Evolutionary conservation across 2,888 invertebrate genomes (phyloP), one percentile per base, ranked within the genome.

Genomic region (Dioctria linearis): DNA sequence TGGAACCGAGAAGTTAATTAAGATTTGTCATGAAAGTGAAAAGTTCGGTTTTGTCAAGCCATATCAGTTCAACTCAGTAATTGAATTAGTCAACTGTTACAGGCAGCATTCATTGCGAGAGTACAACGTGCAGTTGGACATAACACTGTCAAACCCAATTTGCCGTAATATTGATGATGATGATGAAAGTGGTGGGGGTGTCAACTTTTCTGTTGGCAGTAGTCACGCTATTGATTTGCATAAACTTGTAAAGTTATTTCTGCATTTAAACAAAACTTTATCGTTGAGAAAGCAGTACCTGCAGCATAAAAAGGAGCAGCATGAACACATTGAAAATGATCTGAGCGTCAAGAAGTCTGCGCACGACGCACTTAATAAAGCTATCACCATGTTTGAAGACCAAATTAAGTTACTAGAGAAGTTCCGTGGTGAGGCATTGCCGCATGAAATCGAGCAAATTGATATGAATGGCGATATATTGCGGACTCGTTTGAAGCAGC

Each of bases 21-120:
- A 98, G 90, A 99, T 99, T 84, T 95, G 95, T 86, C 94, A 96
- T 86, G 92, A 94, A 86, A 95, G 95, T 87, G 96, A 96, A 37
- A 94, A 94, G 87, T 99, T 96, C 90, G 99, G 98, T 65, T 99
- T 99, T 89, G 96, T 95, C 83, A 95, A 95, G 86, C 96, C 96
- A 5, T 95, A 92, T 88, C 93, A 92, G 85, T 96, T 95, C 86
- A 92, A 91, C 85, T 95, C 96, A 9, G 95, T 96, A 78, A 94
- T 97, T 83, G 97, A 97, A 84, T 91, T 99, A 85, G 95, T 99
- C 80, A 94, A 94, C 85, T 95, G 95, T 88, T 98, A 98, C 89
- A 93, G 94, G 87, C 91, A 91, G 86, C 93, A 93, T 86, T 98
- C 98, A 6, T 91, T 99, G 84, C 94, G 94, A 66, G 95, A 97